Evolutionary conservation across 2,888 invertebrate genomes (phyloP).

Genomic region (Hypolimnas misippus): DNA sequence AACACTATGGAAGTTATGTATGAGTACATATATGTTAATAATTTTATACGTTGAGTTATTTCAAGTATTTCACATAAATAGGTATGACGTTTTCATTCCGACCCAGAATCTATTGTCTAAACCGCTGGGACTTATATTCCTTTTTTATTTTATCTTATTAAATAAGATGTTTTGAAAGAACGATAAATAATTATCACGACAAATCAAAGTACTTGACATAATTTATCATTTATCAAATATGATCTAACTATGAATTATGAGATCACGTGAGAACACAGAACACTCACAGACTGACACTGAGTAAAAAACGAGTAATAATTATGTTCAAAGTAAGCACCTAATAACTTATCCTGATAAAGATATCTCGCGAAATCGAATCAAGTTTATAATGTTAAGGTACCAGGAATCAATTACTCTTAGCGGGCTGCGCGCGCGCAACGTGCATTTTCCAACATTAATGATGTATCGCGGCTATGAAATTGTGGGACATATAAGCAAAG

Average conservation of each 20-base stretch:
- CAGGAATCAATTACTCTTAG: conserved; percentile 26
- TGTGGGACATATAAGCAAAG: conserved; percentile 6
- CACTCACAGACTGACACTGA: background rate
- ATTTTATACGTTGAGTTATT: too few species aligned
- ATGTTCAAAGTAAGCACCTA: conserved; percentile 4
- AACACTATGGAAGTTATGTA: too few species aligned
- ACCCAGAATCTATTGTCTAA: too few species aligned
- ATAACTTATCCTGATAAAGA: conserved; percentile 16
- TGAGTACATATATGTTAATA: too few species aligned
- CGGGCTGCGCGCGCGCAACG: conserved; percentile 16
- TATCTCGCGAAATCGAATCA: conserved; percentile 28
- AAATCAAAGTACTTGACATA: too few species aligned
- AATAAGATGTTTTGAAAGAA: too few species aligned
- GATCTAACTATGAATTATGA: background rate
- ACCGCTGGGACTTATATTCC: too few species aligned
- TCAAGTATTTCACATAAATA: too few species aligned
- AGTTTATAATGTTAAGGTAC: conserved; percentile 15
- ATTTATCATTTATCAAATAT: background rate
- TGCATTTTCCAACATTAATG: conserved; percentile 24
- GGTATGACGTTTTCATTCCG: too few species aligned
- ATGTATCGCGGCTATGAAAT: conserved; percentile 26
- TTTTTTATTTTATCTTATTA: too few species aligned
- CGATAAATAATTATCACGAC: too few species aligned
- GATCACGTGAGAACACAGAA: background rate
- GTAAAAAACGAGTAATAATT: conserved; percentile 11